These are phyloP conservation scores for Cossypha dichroa DNA, from an alignment of 2,797 vertebrate species.

Conservation along the genomic window DNA sequence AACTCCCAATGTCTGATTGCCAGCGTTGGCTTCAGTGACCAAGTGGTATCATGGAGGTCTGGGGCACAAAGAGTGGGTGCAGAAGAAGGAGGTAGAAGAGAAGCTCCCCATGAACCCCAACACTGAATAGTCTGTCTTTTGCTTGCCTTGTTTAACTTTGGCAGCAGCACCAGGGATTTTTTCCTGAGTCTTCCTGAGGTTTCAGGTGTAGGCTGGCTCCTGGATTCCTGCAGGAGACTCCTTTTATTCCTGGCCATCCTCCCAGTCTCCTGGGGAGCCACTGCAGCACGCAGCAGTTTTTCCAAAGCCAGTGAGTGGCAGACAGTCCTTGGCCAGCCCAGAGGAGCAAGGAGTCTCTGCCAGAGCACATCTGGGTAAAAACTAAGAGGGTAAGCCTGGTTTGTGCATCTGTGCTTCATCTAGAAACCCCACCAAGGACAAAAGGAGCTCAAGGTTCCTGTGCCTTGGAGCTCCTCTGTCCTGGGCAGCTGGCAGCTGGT, in stretches of 20 bases:
- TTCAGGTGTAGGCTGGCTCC: background rate
- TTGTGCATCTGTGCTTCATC: background rate
- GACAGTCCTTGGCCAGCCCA: background rate
- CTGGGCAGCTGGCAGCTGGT: background rate
- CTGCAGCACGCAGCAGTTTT: background rate
- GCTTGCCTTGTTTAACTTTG: background rate
- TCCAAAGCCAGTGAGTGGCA: background rate
- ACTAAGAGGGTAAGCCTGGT: background rate
- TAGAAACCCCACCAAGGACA: background rate
- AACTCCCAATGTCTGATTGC: background rate
- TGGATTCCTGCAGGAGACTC: background rate
- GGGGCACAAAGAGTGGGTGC: background rate
- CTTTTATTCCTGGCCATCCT: constrained; percentile 13
- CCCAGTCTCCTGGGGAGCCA: background rate
- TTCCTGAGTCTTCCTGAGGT: background rate
- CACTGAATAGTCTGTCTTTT: background rate
- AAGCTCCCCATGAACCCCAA: background rate
- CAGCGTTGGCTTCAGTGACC: background rate
- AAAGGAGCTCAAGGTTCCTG: background rate
- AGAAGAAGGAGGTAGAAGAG: background rate
- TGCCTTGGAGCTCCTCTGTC: background rate
- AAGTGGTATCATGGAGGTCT: background rate
- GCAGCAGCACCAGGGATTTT: background rate
- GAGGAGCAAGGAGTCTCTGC: background rate
- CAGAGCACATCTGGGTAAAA: background rate